These are phyloP conservation scores for Symphodus melops DNA, from an alignment of 2,113 vertebrate species.

Conservation along the genomic window DNA sequence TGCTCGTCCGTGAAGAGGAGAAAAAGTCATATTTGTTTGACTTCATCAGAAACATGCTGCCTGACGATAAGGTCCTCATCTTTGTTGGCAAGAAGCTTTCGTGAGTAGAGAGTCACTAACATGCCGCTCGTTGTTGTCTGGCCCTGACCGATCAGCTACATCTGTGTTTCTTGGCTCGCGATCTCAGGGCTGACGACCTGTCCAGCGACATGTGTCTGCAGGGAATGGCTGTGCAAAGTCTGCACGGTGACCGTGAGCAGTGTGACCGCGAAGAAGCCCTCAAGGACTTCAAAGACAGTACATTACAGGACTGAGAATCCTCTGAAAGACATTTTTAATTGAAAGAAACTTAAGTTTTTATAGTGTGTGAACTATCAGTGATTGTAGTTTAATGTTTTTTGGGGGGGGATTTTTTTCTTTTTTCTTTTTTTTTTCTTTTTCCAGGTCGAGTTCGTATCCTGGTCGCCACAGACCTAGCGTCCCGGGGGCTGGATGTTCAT, in stretches of 20 bases:
- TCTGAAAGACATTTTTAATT: not conserved
- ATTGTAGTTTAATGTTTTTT: too few species aligned
- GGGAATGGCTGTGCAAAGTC: slow-evolving; percentile 90
- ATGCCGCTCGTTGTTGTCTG: not conserved
- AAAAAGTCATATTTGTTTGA: slow-evolving; percentile 87
- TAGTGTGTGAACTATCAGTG: too few species aligned
- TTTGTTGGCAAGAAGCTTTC: slow-evolving; percentile 93
- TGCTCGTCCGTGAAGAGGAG: slow-evolving; percentile 90
- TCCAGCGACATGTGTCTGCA: slow-evolving; percentile 91
- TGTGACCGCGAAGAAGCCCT: slow-evolving; percentile 93
- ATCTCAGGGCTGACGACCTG: slow-evolving; percentile 90
- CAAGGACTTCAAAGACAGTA: slow-evolving; percentile 92
- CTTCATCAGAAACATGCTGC: slow-evolving; percentile 89
- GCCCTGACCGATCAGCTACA: not conserved
- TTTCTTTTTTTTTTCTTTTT: not conserved
- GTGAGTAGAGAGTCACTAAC: slow-evolving; percentile 78
- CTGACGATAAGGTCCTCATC: slow-evolving; percentile 91
- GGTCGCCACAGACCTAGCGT: slow-evolving; percentile 95
- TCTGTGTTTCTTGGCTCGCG: not conserved
- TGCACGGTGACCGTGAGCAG: slow-evolving; percentile 94
- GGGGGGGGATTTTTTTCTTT: too few species aligned
- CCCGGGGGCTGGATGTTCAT: slow-evolving; percentile 92
- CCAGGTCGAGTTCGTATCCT: slow-evolving; percentile 92
- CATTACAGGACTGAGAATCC: not conserved
- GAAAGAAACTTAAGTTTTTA: not conserved